Conservation (phyloP, 2,113 vertebrate genomes). For the Semicossyphus pulcher region DNA sequence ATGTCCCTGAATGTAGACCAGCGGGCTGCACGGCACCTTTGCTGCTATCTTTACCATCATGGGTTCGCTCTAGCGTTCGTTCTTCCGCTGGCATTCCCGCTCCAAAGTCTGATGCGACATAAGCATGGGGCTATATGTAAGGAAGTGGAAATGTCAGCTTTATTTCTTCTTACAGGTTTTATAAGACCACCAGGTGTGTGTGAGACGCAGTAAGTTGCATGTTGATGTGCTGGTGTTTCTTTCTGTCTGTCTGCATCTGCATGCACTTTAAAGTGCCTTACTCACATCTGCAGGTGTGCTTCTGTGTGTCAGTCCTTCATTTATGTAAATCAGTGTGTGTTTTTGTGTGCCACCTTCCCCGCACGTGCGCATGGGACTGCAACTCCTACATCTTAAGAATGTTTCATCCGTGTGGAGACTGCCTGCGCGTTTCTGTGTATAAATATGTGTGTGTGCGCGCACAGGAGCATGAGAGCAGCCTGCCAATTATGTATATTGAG, state of each 20-base stretch:
- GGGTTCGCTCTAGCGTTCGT: slow-evolving; percentile 1
- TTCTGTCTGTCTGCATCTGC: not conserved
- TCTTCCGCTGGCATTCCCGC: not conserved
- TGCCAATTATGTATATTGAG: slow-evolving; percentile 79
- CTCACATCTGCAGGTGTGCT: slow-evolving; percentile 7
- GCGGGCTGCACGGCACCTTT: slow-evolving; percentile 29
- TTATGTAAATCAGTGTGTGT: not conserved
- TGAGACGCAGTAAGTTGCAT: not conserved
- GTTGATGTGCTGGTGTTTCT: slow-evolving; percentile 3
- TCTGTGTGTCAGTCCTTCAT: slow-evolving; percentile 4
- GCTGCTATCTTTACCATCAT: slow-evolving; percentile 32
- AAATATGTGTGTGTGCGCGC: not conserved
- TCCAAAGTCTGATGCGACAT: slow-evolving; percentile 24
- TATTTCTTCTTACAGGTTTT: not conserved
- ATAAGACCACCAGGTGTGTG: not conserved
- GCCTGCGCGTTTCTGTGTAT: not conserved
- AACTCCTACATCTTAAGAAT: slow-evolving; percentile 13
- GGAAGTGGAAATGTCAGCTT: not conserved
- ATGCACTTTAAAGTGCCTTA: not conserved
- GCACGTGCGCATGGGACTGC: not conserved
- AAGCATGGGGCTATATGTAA: not conserved
- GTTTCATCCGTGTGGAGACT: slow-evolving; percentile 5
- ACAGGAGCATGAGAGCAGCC: slow-evolving; percentile 57
- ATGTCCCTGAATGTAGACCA: slow-evolving; percentile 54
- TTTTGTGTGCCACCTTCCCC: not conserved